Percentiles rank a stretch among this genome's conserved stretches.
Evolutionary conservation across 2,888 invertebrate species (phyloP).

Genomic region (Cephonodes hylas): DNA sequence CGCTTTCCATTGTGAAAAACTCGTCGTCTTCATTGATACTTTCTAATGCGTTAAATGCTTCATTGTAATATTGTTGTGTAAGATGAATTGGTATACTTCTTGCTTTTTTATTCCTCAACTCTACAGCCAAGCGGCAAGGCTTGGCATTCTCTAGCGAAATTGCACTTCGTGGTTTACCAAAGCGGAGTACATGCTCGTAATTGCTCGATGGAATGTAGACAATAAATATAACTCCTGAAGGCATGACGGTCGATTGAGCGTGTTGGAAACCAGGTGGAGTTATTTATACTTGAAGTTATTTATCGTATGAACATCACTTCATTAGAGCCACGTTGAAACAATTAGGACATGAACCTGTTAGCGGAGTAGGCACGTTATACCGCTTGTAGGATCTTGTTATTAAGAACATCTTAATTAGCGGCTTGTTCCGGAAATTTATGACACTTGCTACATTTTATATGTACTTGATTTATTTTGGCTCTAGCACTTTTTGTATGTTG

Average conservation of each 20-base stretch:
- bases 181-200: constrained; percentile 82
- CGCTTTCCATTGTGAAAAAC: constrained; percentile 85
- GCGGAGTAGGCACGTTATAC: constrained; percentile 1
- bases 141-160: constrained; percentile 48
- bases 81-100: constrained; percentile 67
- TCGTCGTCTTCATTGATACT: constrained; percentile 72
- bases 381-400: constrained; percentile 16
- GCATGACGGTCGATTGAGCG: constrained; percentile 52
- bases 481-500: background rate
- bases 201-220: constrained; percentile 86
- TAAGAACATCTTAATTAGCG: constrained; percentile 24
- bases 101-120: constrained; percentile 61
- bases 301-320: constrained; percentile 35
- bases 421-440: constrained; percentile 3
- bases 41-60: constrained; percentile 56
- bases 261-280: background rate
- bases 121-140: constrained; percentile 58
- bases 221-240: constrained; percentile 84
- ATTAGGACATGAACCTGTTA: constrained; percentile 24
- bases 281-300: constrained; percentile 16
- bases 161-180: constrained; percentile 68
- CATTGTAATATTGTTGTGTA: constrained; percentile 64
- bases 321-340: constrained; percentile 41
- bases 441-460: background rate
- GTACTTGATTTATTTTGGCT: background rate